These are phyloP conservation scores for Pardalotus punctatus DNA, from an alignment of 2,113 vertebrate species.

Conservation along the genomic window DNA sequence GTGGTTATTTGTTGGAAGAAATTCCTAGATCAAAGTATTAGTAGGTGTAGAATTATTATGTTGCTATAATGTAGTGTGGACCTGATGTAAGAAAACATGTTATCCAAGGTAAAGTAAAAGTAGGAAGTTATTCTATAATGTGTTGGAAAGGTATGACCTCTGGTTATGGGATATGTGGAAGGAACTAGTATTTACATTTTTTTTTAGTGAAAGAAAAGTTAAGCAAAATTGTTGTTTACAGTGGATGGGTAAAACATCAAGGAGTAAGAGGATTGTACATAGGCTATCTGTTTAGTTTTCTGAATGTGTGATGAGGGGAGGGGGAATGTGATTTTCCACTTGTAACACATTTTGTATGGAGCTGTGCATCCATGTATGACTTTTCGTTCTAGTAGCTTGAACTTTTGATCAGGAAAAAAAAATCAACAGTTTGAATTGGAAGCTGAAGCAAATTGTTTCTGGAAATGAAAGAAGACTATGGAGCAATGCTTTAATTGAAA, in stretches of 20 bases:
- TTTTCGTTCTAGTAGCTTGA: not conserved
- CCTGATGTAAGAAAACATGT: not conserved
- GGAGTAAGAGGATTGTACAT: not conserved
- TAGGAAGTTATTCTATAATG: not conserved
- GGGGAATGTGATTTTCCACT: not conserved
- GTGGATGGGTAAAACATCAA: not conserved
- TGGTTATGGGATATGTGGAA: not conserved
- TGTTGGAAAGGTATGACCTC: not conserved
- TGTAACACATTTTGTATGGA: not conserved
- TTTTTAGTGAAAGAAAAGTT: not conserved
- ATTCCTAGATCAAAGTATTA: not conserved
- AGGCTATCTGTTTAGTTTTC: not conserved
- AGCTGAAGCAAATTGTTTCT: not conserved
- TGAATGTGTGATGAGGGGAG: not conserved
- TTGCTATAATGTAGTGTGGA: not conserved
- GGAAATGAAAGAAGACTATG: not conserved
- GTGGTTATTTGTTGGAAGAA: not conserved
- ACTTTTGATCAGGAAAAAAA: not conserved
- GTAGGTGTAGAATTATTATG: not conserved
- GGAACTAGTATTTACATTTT: not conserved
- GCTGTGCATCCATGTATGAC: not conserved
- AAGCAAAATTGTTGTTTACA: not conserved
- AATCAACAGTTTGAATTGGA: not conserved
- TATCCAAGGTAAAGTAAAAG: not conserved
- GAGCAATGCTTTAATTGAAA: not conserved